phyloP scores from a whole-genome alignment of 2,888 invertebrate species.

The Tinea pellionella region DNA sequence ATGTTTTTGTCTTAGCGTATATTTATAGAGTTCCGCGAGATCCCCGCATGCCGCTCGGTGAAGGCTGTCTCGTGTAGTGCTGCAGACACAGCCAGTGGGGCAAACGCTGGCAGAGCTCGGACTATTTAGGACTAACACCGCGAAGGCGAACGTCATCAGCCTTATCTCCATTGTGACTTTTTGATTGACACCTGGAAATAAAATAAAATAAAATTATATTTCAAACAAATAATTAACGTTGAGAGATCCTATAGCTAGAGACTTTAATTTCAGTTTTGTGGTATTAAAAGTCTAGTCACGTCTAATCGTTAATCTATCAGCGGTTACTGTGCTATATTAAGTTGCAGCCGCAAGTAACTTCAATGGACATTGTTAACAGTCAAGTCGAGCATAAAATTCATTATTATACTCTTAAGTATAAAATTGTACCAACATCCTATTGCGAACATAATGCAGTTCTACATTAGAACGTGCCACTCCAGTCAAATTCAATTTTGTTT shows the following conservation, averaged over 20 bases:
- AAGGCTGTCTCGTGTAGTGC: slow-evolving; percentile 74
- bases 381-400: background rate
- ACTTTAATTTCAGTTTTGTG: background rate
- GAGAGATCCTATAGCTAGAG: background rate
- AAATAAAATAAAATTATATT: slow-evolving; percentile 20
- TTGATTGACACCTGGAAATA: slow-evolving; percentile 50
- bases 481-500: too few species aligned
- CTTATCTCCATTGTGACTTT: slow-evolving; percentile 43
- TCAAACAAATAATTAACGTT: too few species aligned
- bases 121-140: slow-evolving; percentile 33
- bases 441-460: too few species aligned
- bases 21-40: slow-evolving; percentile 82
- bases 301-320: slow-evolving; percentile 27
- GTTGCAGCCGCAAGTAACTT: slow-evolving; percentile 31
- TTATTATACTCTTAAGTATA: background rate
- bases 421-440: too few species aligned
- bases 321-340: slow-evolving; percentile 26
- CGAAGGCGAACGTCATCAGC: slow-evolving; percentile 18
- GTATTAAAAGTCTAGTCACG: background rate
- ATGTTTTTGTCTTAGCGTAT: slow-evolving; percentile 56
- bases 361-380: background rate
- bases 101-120: slow-evolving; percentile 48
- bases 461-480: too few species aligned
- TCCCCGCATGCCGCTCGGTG: slow-evolving; percentile 74
- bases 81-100: slow-evolving; percentile 67